These are phyloP conservation scores for Numenius arquata DNA, from an alignment of 2,113 vertebrate genomes.

Conservation along the genomic window DNA sequence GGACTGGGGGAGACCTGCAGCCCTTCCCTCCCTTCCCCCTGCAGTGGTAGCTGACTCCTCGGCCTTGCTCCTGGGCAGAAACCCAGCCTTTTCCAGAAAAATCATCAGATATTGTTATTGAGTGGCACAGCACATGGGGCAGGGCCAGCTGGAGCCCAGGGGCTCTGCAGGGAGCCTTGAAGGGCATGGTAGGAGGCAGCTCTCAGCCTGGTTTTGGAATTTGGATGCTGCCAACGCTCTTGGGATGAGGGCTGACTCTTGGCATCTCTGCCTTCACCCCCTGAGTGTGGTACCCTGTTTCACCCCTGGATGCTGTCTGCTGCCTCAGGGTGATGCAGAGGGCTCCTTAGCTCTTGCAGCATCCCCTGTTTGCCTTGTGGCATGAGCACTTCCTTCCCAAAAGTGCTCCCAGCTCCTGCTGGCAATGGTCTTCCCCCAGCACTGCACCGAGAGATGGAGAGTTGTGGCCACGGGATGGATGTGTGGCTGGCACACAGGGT, in stretches of 20 bases:
- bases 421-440: neutral
- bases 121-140: too few relatives aligned
- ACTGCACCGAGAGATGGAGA: neutral
- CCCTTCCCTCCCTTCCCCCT: neutral
- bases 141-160: neutral
- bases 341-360: neutral
- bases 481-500: neutral
- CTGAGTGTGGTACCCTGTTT: rapidly evolving
- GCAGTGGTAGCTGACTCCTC: neutral
- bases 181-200: rapidly evolving
- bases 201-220: neutral
- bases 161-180: neutral
- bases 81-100: neutral
- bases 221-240: neutral
- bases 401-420: rapidly evolving
- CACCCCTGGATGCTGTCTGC: neutral
- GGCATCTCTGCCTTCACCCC: neutral
- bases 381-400: neutral
- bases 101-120: neutral
- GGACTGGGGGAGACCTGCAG: neutral
- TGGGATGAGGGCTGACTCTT: neutral
- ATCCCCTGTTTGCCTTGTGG: neutral
- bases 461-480: neutral
- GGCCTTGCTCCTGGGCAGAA: neutral
- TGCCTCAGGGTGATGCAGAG: too few relatives aligned